These are phyloP conservation scores for Anoura caudifer DNA, from an alignment of 2,113 vertebrate species.

Conservation along the genomic window DNA sequence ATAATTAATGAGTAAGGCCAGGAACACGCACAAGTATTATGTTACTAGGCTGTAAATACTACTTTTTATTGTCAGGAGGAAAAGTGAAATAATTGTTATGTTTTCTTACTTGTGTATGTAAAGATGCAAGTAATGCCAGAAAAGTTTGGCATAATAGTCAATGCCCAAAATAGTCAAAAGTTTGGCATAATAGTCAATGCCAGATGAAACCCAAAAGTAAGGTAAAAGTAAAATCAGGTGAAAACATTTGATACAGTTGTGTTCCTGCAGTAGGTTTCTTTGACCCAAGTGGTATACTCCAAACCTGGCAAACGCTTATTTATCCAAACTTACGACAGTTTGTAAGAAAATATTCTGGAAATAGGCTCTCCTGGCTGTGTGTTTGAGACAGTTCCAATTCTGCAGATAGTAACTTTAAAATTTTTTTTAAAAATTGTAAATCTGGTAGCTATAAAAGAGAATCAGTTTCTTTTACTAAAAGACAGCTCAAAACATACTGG, in stretches of 20 bases:
- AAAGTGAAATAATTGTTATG: background rate
- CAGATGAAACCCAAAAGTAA: background rate
- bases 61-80: background rate
- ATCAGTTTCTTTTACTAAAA: slow-evolving; percentile 6
- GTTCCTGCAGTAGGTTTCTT: background rate
- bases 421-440: background rate
- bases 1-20: background rate
- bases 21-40: background rate
- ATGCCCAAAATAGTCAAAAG: no score
- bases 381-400: slow-evolving; percentile 18
- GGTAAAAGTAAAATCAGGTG: background rate
- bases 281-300: background rate
- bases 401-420: slow-evolving; percentile 30
- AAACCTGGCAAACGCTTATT: slow-evolving; percentile 44
- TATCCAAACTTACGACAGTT: background rate
- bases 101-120: background rate
- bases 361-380: background rate
- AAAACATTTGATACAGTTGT: background rate
- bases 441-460: slow-evolving; percentile 18
- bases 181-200: background rate
- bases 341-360: slow-evolving; percentile 10
- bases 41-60: background rate
- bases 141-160: background rate
- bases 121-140: background rate
- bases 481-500: background rate